These are phyloP conservation scores for Falcaria lacertinaria DNA, from an alignment of 2,888 invertebrate genomes.

Conservation along the genomic window DNA sequence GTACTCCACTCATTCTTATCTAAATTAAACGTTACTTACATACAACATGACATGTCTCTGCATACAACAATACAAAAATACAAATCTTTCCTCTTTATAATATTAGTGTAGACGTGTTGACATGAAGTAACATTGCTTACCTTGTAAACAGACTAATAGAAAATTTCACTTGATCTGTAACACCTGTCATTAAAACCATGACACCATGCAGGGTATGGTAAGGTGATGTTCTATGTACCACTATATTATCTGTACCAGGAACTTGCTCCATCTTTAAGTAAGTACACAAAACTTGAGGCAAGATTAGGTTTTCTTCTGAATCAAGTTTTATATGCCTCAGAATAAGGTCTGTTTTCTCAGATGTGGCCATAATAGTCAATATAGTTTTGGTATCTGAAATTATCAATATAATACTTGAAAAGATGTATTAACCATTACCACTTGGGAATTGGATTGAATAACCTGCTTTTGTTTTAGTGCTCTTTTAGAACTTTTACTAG, in stretches of 20 bases:
- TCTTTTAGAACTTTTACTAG: too few relatives aligned
- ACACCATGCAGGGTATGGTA: conserved; percentile 53
- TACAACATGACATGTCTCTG: too few relatives aligned
- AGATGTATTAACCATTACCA: too few relatives aligned
- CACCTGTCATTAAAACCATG: conserved; percentile 24
- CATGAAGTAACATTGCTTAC: conserved; percentile 27
- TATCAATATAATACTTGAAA: background rate
- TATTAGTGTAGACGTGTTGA: too few relatives aligned
- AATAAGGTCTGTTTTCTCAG: conserved; percentile 39
- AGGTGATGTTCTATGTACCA: conserved; percentile 46
- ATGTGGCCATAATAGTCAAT: conserved; percentile 46
- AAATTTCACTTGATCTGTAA: background rate
- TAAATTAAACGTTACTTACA: too few relatives aligned
- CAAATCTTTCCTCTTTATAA: too few relatives aligned
- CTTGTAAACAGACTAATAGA: conserved; percentile 44
- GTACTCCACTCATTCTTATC: too few relatives aligned
- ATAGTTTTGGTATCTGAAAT: conserved; percentile 38
- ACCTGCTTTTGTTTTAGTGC: too few relatives aligned
- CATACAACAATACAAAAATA: too few relatives aligned
- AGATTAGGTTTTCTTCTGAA: conserved; percentile 16
- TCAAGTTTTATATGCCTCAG: conserved; percentile 35
- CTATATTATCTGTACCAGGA: conserved; percentile 25
- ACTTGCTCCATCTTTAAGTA: conserved; percentile 48
- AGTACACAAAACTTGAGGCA: conserved; percentile 35
- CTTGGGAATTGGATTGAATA: too few relatives aligned